Evolutionary conservation across 2,113 vertebrate species (phyloP), one percentile per base, ranked within the genome.

Genomic region (Eleginops maclovinus): DNA sequence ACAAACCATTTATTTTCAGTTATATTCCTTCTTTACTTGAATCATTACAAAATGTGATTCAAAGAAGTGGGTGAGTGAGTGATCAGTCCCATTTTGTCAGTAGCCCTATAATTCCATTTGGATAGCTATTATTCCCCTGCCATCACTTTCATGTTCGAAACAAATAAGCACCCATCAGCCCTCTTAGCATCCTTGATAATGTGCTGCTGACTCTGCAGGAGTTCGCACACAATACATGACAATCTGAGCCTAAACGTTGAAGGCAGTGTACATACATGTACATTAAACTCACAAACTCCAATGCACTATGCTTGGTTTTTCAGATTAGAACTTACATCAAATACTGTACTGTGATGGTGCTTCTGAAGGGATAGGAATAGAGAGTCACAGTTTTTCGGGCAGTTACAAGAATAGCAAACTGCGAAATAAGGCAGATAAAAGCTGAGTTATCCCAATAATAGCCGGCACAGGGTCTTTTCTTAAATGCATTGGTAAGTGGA

Each of bases 131-230:
- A 47, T 75, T 74, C 36, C 11, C 15, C 28, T 15, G 43, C 59
- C 69, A 59, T 19, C 22, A 24, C 40, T 40, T 28, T 71, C 26
- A 70, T 74, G 14, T 44, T 51, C 3, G 31, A 59, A 61, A 74
- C 22, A 79, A 69, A 82, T 61, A 61, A 54, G 61, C 68, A 76
- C 55, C 47, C 61, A 78, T 74, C 49, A 49, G 36, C 56, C 28
- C 53, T 61, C 21, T 49, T 54, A 26, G 15, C 9, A 9, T 28
- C 31, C 28, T 11, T 21, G 17, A 53, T 53, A 9, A 36, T 56
- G 6, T 53, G 14, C 22, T n/a, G 40, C n/a, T 60, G 26, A 54
- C 46, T 53, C 13, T 71, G 24, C 24, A 59, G 54, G 8, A 65
- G 53, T 59, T 76, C 54, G 9, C 22, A 68, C 24, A 21, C 13